Evolutionary conservation across 2,113 vertebrate species (phyloP).

Genomic region (Chaenocephalus aceratus): DNA sequence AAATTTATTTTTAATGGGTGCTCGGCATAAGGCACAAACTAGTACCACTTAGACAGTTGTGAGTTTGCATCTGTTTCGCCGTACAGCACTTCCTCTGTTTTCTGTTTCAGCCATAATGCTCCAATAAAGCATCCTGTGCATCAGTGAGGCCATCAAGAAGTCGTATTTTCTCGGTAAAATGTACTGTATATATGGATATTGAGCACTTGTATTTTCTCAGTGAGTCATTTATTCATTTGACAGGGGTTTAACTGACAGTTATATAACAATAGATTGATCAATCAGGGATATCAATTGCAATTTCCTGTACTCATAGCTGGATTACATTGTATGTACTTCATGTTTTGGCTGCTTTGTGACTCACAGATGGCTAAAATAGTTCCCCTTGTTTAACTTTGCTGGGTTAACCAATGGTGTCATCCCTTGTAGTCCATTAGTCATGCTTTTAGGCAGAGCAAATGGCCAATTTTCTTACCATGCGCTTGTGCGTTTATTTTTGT

Average conservation of each 20-base stretch:
- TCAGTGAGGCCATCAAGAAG: neutral
- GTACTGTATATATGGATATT: neutral
- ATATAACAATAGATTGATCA: neutral
- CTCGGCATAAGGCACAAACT: slow-evolving; percentile 12
- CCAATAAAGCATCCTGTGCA: neutral
- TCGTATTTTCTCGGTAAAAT: slow-evolving; percentile 2
- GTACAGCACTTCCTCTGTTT: neutral
- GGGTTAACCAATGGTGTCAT: slow-evolving; percentile 10
- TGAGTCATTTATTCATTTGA: neutral
- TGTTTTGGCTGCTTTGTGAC: neutral
- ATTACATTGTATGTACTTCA: neutral
- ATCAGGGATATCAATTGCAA: neutral
- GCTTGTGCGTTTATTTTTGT: slow-evolving; percentile 4
- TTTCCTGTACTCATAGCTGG: neutral
- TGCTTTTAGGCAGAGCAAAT: neutral
- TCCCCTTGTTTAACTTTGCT: neutral
- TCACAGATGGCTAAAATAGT: slow-evolving; percentile 25
- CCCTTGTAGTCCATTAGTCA: slow-evolving; percentile 2
- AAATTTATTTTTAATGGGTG: slow-evolving; percentile 48
- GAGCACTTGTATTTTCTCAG: neutral
- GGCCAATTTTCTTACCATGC: neutral
- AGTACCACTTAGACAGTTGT: slow-evolving; percentile 20
- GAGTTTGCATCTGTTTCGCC: slow-evolving; percentile 42
- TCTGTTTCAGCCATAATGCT: slow-evolving; percentile 22
- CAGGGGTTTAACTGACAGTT: neutral